Evolutionary conservation across 2,113 vertebrate species (phyloP), one percentile per base, ranked within the genome.

Genomic region (Holacanthus passer): DNA sequence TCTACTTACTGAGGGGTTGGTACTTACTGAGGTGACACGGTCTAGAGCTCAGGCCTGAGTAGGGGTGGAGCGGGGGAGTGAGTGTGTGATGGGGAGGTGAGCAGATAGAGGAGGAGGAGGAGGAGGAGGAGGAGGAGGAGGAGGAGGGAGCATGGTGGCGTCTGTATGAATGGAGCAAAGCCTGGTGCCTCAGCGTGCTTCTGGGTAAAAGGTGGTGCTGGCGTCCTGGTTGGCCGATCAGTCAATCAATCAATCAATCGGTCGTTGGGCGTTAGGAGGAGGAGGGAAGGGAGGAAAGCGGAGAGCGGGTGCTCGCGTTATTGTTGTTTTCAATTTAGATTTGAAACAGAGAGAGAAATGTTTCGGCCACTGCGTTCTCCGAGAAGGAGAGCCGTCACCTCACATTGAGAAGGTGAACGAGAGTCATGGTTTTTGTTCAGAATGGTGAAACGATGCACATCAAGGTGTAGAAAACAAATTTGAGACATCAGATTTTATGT

Each of bases 151-250:
- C 84, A 73, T 89, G 90, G 87, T 95, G 93, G 89, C 95, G 88
- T 93, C 94, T 95, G 92, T 95, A 86, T 94, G 91, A 95, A 82
- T 95, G 94, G 90, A 95, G 94, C 94, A 96, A 93, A 88, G 94
- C 94, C 95, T 95, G 95, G 94, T 95, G 94, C 94, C 94, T 95
- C 94, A 94, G 85, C 92, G 95, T 92, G 91, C 94, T 94, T 94
- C 94, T 94, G 93, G 93, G 94, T 77, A 94, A 94, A 91, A 94
- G 94, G 91, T 94, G 93, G 91, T 92, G 90, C 93, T 93, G 94
- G 89, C 93, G 86, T 95, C 94, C 93, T 93, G 92, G 88, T 86
- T 77, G 88, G 88, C 84, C 88, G 83, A 86, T 90, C 87, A 45
- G 81, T 92, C 88, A 89, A 89, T 92, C 90, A 89, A 84, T 90